These are phyloP conservation scores for Tetrao urogallus DNA, from an alignment of 2,113 vertebrate species.

Conservation along the genomic window DNA sequence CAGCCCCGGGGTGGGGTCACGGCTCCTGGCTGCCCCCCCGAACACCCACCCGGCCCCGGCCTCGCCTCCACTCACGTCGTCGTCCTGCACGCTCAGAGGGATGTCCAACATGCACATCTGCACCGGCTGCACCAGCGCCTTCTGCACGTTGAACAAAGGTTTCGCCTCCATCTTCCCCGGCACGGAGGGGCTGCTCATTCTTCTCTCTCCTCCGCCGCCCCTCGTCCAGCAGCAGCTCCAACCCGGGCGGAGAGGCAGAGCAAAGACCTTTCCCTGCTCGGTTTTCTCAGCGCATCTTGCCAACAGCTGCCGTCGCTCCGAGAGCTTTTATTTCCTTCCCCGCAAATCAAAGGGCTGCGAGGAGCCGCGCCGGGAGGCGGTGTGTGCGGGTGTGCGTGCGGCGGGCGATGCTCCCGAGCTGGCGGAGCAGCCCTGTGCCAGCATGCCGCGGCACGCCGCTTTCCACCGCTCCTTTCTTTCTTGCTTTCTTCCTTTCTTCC, in stretches of 20 bases:
- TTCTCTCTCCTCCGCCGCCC: neutral
- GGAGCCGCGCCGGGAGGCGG: constrained; percentile 41
- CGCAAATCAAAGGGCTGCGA: constrained; percentile 42
- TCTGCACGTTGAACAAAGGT: constrained; percentile 86
- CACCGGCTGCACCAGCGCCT: constrained; percentile 87
- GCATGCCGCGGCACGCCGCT: neutral
- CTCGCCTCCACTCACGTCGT: constrained; percentile 81
- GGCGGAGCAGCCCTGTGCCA: neutral
- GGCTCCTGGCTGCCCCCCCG: neutral
- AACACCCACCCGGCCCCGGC: neutral
- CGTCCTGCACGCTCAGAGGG: constrained; percentile 84
- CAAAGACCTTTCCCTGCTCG: neutral
- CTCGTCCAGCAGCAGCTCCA: neutral
- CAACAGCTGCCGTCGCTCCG: constrained; percentile 22
- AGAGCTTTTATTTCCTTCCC: constrained; percentile 48
- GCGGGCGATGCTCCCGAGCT: neutral
- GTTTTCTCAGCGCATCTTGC: constrained; percentile 40
- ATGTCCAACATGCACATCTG: constrained; percentile 89
- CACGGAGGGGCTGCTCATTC: constrained; percentile 50
- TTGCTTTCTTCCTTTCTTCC: neutral
- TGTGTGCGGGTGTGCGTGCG: constrained; percentile 16
- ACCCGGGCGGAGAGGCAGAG: neutral
- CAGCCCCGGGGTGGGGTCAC: neutral
- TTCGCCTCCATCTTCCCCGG: constrained; percentile 83
- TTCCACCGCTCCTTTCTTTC: neutral